Base-by-base conservation (phyloP, 2,113 vertebrate species). In the Hippocampus mohnikei region DNA sequence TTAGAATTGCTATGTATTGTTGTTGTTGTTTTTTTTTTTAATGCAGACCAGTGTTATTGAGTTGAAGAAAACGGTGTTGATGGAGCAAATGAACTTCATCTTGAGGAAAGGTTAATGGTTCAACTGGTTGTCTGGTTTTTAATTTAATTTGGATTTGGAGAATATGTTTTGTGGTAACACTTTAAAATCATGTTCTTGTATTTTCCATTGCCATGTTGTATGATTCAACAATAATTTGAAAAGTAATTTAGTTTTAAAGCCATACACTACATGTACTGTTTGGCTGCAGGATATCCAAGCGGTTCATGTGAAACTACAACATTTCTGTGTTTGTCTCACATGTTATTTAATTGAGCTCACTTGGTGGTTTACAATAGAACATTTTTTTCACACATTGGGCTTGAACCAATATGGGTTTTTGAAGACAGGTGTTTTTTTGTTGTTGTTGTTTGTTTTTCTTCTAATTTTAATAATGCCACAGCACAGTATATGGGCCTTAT, bases 221-320 rank as follows among this genome's bases (percentile, higher is more conserved):
- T 50, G 20, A 50, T 18, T 20, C 1, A 16, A 16, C 18, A 58
- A 56, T n/a, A 53, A 70, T 20, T 23, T 16, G 40, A 33, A 8
- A 16, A 33, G 20, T n/a, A 21, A 13, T 60, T 73, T 76, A 66
- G 66, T 68, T 70, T 66, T 75, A 60, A 72, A 74, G 60, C 42
- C 48, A 10, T 33, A 48, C 42, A 61, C 61, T 46, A 29, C 61
- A 74, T 20, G 7, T 33, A 33, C 7, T 27, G 27, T 78, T 81
- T 76, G 72, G 67, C 74, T 73, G 48, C 16, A 73, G 70, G 68
- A 40, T 68, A 65, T 77, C 71, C 75, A 75, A 60, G 46, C 25
- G 70, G 88, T 96, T 94, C 95, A 96, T 98, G 97, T 98, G 97
- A 95, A 98, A 96, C 94, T 96, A 96, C 95, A 96, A 95, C 95